Conservation (phyloP, 2,888 invertebrate genomes). For the Augochlorella aurata region DNA sequence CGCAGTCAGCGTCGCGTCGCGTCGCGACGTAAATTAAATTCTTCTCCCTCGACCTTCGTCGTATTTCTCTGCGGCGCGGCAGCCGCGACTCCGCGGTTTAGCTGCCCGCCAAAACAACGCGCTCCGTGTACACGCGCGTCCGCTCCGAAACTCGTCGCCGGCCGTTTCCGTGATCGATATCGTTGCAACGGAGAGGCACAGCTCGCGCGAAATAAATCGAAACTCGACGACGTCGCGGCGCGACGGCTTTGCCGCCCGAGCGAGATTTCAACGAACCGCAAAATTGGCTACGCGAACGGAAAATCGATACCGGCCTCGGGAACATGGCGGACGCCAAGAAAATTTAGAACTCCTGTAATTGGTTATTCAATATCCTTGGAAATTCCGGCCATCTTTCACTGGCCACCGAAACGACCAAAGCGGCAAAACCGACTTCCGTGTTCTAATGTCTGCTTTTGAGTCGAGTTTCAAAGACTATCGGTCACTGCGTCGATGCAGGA, state of each 20-base stretch:
- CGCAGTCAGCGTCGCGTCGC: conserved; percentile 1
- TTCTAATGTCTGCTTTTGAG: no score
- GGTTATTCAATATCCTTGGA: conserved; percentile 4
- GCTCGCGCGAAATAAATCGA: neutral
- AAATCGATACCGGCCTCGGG: conserved; percentile 29
- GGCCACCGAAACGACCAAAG: neutral
- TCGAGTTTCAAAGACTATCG: no score
- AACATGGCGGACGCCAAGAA: neutral
- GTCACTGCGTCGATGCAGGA: no score
- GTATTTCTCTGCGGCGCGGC: conserved; percentile 28
- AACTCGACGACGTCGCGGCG: neutral
- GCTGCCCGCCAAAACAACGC: conserved; percentile 38
- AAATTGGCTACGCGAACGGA: conserved; percentile 31
- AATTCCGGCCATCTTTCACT: neutral
- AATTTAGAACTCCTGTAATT: neutral
- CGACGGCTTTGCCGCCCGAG: neutral
- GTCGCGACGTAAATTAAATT: conserved; percentile 60
- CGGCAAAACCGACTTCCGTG: no score
- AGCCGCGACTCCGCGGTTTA: neutral
- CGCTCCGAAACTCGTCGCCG: neutral
- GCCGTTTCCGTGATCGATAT: neutral
- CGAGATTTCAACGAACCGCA: conserved; percentile 22
- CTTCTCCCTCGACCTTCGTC: conserved; percentile 43
- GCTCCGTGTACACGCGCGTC: neutral
- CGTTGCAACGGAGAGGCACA: neutral